Conservation (phyloP, 2,888 invertebrate species). For the Stomorhina lunata region DNA sequence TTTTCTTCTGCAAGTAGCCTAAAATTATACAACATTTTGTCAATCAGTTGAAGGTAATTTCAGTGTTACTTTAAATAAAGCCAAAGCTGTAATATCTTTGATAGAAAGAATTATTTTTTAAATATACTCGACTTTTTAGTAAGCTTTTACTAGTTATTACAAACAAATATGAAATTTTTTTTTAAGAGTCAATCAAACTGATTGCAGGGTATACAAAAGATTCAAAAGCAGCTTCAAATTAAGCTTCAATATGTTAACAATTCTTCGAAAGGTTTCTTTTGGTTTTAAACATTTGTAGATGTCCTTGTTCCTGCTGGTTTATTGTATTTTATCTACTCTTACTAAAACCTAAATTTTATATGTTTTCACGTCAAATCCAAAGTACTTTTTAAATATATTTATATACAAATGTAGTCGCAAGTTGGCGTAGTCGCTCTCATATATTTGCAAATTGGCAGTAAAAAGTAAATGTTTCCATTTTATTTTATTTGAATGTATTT, state of each 20-base stretch:
- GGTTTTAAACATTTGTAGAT: not conserved
- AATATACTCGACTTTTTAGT: no score
- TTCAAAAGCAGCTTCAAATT: not conserved
- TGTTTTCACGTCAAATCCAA: not conserved
- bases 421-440: not conserved
- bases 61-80: no score
- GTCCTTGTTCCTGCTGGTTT: not conserved
- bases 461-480: conserved; percentile 10
- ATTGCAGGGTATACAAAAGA: not conserved
- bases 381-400: conserved; percentile 4
- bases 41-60: no score
- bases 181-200: no score
- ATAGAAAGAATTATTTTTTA: no score
- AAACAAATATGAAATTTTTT: no score
- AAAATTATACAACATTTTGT: no score
- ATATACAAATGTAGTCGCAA: conserved; percentile 25
- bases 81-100: no score
- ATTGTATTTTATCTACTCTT: not conserved
- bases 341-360: not conserved
- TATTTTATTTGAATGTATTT: conserved; percentile 24
- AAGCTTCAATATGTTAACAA: not conserved
- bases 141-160: no score
- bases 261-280: conserved; percentile 10
- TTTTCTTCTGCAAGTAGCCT: no score
- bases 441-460: conserved; percentile 15